Conservation (phyloP, 2,888 invertebrate species). For the Heliconius hortense region DNA sequence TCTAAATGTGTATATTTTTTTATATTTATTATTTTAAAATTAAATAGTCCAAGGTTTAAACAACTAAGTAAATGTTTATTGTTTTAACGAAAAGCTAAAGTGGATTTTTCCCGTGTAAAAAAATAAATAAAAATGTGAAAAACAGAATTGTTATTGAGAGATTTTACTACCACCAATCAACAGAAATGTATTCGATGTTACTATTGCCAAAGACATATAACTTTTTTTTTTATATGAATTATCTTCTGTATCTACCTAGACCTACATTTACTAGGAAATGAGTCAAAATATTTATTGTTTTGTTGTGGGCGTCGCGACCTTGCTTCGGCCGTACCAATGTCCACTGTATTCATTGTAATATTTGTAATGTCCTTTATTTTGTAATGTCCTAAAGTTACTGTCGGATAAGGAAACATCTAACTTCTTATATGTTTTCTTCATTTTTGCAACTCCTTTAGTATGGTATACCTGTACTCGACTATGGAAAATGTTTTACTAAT, state of each 20-base stretch:
- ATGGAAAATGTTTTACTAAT: not conserved
- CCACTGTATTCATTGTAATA: conserved; percentile 45
- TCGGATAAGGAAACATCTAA: not conserved
- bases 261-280: conserved; percentile 60
- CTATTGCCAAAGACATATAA: conserved; percentile 23
- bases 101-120: not conserved
- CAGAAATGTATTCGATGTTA: conserved; percentile 8
- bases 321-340: conserved; percentile 62
- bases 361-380: conserved; percentile 26
- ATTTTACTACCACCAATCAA: conserved; percentile 29
- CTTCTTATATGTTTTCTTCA: not conserved
- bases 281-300: conserved; percentile 61
- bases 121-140: conserved; percentile 20
- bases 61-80: not conserved
- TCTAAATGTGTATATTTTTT: not conserved
- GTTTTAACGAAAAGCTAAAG: conserved; percentile 1
- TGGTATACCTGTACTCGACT: not conserved
- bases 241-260: conserved; percentile 46
- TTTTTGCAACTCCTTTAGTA: no score
- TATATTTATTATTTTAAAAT: not conserved
- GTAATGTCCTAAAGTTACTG: not conserved
- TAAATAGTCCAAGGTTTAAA: conserved; percentile 3
- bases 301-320: conserved; percentile 64
- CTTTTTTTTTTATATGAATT: conserved; percentile 36
- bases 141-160: conserved; percentile 27